Base-by-base conservation (phyloP, 2,113 vertebrate genomes). In the Nycticorax nycticorax region DNA sequence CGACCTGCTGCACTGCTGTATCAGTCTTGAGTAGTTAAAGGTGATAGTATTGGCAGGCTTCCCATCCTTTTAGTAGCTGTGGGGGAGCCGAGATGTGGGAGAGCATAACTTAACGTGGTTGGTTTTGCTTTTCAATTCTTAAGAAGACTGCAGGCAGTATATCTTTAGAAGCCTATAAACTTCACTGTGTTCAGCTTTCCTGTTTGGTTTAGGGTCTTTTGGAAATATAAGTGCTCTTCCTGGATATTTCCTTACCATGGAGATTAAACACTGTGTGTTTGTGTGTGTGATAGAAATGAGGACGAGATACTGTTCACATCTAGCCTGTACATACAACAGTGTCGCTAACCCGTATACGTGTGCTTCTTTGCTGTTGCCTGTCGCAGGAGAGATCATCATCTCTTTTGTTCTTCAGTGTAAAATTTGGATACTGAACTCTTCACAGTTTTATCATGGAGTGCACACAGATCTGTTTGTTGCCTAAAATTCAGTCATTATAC, bases 261-360 rank as follows among this genome's bases (percentile, higher is more conserved):
- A 93, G 86, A 73, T 96, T 57, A 80, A 86, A 69, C 41, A 9
- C 35, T 41, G 4, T 53, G 26, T 47, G 28, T 67, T 7, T 55
- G 33, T 27, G 28, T 87, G 53, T 76, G 74, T 48, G 76, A 59
- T 78, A 91, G 56, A 50, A 91, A 91, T 26, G 73, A 86, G 84
- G 91, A 56, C 60, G 67, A 37, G 68, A 35, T 74, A 43, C 41
- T 87, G 93, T 59, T 63, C 60, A 41, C 56, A 64, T 87, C 52
- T 22, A 48, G 17, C 43, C 33, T 81, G 47, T 84, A 81, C 93
- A 83, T 71, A 81, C 76, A 17, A 2, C 53, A 52, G 43, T 10
- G 12, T 89, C 10, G 2, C 69, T 63, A 48, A 79, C 57, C 28
- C 52, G 14, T 6, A 0, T 14, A 10, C 2, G 14, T 0, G 0